Conservation (phyloP, 2,113 vertebrate genomes). For the Rafetus swinhoei region DNA sequence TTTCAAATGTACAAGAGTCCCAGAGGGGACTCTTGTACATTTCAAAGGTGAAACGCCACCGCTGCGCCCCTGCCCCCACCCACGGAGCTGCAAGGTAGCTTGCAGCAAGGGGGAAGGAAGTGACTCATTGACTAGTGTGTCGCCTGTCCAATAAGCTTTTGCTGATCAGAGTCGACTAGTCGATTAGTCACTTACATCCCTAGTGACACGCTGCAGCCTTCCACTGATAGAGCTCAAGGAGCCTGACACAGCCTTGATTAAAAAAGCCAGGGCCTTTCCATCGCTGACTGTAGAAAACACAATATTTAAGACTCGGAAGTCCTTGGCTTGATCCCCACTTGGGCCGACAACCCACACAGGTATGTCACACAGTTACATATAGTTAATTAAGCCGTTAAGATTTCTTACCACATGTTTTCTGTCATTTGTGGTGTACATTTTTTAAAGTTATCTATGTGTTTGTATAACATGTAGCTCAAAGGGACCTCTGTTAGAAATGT, state of each 20-base stretch:
- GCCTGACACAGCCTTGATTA: neutral
- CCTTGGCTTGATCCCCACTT: neutral
- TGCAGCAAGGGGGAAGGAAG: too few relatives aligned
- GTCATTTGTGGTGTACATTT: neutral
- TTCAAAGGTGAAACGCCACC: too few relatives aligned
- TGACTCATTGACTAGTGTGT: too few relatives aligned
- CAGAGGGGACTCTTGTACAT: too few relatives aligned
- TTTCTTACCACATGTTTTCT: neutral
- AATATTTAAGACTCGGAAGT: neutral
- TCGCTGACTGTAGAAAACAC: neutral
- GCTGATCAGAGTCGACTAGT: too few relatives aligned
- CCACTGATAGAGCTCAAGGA: neutral
- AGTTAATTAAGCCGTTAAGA: neutral
- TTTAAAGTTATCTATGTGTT: neutral
- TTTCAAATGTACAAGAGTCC: too few relatives aligned
- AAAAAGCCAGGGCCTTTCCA: neutral
- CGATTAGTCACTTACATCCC: too few relatives aligned
- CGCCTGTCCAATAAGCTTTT: too few relatives aligned
- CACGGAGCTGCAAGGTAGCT: too few relatives aligned
- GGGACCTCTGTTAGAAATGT: neutral
- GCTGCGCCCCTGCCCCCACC: too few relatives aligned
- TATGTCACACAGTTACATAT: neutral
- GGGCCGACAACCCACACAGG: neutral
- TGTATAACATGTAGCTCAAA: neutral
- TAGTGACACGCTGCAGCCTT: too few relatives aligned